These are phyloP conservation scores for Neoitamus cyanurus DNA, from an alignment of 2,888 invertebrate species.

Conservation along the genomic window DNA sequence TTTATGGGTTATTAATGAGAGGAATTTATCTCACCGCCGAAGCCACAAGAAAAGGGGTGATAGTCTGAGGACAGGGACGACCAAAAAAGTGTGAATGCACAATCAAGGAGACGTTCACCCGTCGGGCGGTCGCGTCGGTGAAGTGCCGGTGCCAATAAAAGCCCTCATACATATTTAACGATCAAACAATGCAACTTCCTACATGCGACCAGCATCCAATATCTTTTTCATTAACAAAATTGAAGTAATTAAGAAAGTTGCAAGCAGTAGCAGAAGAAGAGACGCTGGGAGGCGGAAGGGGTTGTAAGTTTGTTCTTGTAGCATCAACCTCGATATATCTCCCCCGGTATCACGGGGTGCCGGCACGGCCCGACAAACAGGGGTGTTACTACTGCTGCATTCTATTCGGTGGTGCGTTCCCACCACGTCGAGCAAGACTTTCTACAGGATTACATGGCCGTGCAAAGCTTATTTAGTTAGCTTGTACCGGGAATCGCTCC, in stretches of 20 bases:
- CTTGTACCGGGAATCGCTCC: slow-evolving; percentile 41
- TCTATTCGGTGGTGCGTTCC: not conserved
- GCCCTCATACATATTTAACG: slow-evolving; percentile 33
- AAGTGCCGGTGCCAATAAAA: not conserved
- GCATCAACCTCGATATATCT: not conserved
- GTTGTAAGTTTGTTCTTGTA: not conserved
- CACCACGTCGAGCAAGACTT: slow-evolving; percentile 8
- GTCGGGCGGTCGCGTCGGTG: not conserved
- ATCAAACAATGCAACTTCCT: slow-evolving; percentile 21
- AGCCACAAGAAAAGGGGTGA: slow-evolving; percentile 23
- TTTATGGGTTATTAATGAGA: slow-evolving; percentile 38
- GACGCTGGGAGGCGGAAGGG: not conserved
- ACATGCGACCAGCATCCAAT: slow-evolving; percentile 45
- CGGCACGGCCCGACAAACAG: not conserved
- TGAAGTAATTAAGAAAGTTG: slow-evolving; percentile 51
- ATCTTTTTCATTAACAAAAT: slow-evolving; percentile 51
- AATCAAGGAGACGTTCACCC: not conserved
- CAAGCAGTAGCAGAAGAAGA: slow-evolving; percentile 4
- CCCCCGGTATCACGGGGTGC: not conserved
- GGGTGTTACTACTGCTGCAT: slow-evolving; percentile 17
- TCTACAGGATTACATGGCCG: slow-evolving; percentile 21
- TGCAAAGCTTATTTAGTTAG: slow-evolving; percentile 46
- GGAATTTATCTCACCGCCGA: slow-evolving; percentile 9
- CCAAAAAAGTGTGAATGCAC: slow-evolving; percentile 32
- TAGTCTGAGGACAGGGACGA: not conserved